A percentile compares a stretch with the other conserved stretches of the same genome.
Conservation (phyloP, 2,888 invertebrate species). For the Fragum sueziense region DNA sequence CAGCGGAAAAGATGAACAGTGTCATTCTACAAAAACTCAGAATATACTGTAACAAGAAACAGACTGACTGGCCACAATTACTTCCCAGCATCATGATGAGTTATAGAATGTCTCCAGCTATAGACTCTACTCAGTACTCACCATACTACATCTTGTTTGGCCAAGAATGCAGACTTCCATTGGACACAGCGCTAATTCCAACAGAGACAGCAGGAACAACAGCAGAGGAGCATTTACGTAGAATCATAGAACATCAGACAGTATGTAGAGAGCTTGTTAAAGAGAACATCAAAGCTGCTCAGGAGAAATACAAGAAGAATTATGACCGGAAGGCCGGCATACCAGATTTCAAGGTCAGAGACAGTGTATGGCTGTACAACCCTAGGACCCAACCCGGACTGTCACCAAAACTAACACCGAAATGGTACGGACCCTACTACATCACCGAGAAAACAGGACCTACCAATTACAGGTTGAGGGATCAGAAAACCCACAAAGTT, state of each 20-base stretch:
- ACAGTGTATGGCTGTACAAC: constrained; percentile 43
- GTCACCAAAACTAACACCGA: constrained; percentile 34
- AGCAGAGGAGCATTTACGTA: constrained; percentile 33
- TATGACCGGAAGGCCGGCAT: constrained; percentile 33
- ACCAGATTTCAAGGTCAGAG: constrained; percentile 23
- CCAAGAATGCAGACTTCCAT: constrained; percentile 41
- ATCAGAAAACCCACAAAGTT: constrained; percentile 24
- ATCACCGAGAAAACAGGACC: constrained; percentile 34
- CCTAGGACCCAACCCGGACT: constrained; percentile 29
- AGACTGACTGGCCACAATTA: too few species aligned
- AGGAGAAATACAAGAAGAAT: constrained; percentile 40
- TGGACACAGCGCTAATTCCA: constrained; percentile 45
- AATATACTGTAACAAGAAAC: too few species aligned
- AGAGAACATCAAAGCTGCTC: constrained; percentile 41
- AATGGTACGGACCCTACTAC: constrained; percentile 47
- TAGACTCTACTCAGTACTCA: constrained; percentile 24
- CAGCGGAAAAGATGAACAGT: too few species aligned
- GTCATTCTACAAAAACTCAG: too few species aligned
- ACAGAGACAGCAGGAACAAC: constrained; percentile 27
- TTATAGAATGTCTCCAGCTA: too few species aligned
- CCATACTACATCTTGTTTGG: constrained; percentile 54
- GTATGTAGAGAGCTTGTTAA: constrained; percentile 38
- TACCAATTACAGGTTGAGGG: neutral
- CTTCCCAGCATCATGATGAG: too few species aligned
- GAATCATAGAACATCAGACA: too few species aligned